Base-by-base conservation (phyloP, 2,113 vertebrate genomes). In the Cygnus atratus region DNA sequence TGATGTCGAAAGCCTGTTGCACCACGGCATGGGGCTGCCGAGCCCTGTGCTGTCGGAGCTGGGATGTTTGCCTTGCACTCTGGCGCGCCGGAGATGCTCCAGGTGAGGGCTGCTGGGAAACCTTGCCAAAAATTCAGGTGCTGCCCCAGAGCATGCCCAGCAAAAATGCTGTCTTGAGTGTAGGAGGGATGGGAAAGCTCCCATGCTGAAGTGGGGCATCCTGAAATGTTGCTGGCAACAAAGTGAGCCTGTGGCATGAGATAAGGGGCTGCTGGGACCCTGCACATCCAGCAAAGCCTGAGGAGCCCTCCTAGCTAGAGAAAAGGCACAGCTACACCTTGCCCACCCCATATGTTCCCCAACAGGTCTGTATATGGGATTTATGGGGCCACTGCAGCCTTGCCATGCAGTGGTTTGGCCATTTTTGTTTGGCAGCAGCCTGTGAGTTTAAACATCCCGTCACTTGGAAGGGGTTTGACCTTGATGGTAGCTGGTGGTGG, bases 341-440 rank as follows among this genome's bases (percentile, higher is more conserved):
- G 50, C 14, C 14, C 2, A 2, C 19, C 6, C 58, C 0, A 0
- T 50, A 4, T 19, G 10, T 79, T 22, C 16, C 15, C 62, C 90
- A 0, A 0, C 2, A 1, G n/a, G 21, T 61, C 20, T 82, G 0
- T 43, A 7, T 46, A 0, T 79, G 44, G 65, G 71, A 50, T 11
- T 8, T 68, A 55, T 0, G 0, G 41, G 58, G 18, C 39, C 6
- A 6, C 28, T 8, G 10, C 39, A 28, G 11, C 26, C 39, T 11
- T 9, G 26, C 11, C 37, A 5, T 28, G 37, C 25, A 19, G 5
- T 19, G 62, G 17, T 63, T 19, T 39, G 25, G 37, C 37, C 39
- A 11, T 28, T 57, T 29, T 57, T 28, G 37, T 63, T 52, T 63
- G 24, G 7, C 11, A 28, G 37, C 24, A 28, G 26, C 62, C 62